Conservation (phyloP, 1,140 invertebrate genomes). For the Neuroterus valhalla region DNA sequence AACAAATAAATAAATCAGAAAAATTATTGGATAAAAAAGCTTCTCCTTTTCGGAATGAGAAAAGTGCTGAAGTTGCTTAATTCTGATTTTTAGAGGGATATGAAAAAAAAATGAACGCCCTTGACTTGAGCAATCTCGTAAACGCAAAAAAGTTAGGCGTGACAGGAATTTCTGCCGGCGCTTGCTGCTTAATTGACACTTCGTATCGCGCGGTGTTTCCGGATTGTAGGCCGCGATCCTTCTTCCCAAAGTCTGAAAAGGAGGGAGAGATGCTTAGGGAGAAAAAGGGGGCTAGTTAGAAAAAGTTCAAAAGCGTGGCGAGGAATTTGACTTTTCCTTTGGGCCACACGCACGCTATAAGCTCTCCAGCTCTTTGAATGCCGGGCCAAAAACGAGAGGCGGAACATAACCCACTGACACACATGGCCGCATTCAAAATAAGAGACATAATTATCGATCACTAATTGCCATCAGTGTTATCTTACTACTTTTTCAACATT, state of each 20-base stretch:
- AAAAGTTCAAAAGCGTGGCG: conserved; percentile 21
- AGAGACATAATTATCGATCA: too few relatives aligned
- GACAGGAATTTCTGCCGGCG: conserved; percentile 26
- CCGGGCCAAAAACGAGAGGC: neutral
- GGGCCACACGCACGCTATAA: conserved; percentile 4
- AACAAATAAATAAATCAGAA: too few relatives aligned
- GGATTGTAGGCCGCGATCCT: conserved; percentile 26
- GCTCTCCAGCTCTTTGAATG: neutral
- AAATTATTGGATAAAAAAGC: too few relatives aligned
- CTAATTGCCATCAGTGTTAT: too few relatives aligned
- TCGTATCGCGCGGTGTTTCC: conserved; percentile 40
- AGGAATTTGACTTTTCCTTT: conserved; percentile 24
- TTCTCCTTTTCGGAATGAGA: too few relatives aligned
- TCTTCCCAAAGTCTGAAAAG: neutral
- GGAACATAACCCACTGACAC: conserved; percentile 8
- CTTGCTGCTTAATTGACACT: conserved; percentile 46
- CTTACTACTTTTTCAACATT: too few relatives aligned
- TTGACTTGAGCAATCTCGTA: conserved; percentile 11
- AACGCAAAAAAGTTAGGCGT: conserved; percentile 30
- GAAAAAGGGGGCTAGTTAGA: conserved; percentile 17
- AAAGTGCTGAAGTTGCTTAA: neutral
- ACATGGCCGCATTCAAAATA: neutral
- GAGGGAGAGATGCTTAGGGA: neutral
- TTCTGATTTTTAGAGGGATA: neutral
- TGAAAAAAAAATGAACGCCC: neutral